Evolutionary conservation across 2,113 vertebrate genomes (phyloP).

Genomic region (Strix uralensis): DNA sequence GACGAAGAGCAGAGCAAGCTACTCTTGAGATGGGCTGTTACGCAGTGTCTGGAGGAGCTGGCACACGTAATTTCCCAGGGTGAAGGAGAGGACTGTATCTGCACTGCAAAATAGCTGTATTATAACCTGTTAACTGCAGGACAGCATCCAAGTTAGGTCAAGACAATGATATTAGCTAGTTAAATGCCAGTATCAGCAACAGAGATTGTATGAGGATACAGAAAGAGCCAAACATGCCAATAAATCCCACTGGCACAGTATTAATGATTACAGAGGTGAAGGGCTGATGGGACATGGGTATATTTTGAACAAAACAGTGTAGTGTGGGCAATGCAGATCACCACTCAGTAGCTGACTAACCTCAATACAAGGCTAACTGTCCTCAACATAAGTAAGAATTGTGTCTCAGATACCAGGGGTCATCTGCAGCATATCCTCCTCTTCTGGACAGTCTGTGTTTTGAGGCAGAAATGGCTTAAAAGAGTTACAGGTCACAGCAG

Average conservation of each 20-base stretch:
- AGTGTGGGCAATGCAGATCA: neutral
- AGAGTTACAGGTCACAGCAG: neutral
- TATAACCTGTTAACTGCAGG: neutral
- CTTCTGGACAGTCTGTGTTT: neutral
- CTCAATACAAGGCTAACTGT: neutral
- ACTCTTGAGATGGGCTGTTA: neutral
- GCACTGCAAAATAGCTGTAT: neutral
- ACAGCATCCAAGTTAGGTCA: neutral
- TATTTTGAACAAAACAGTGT: neutral
- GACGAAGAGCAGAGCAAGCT: neutral
- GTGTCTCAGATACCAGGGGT: neutral
- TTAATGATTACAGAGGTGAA: neutral
- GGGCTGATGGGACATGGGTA: neutral
- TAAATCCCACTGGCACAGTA: neutral
- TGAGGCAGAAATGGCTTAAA: neutral
- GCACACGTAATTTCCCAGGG: neutral
- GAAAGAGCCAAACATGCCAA: neutral
- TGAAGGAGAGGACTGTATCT: neutral
- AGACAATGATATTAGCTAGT: neutral
- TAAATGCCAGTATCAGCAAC: neutral
- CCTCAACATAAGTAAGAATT: neutral
- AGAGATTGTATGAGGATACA: neutral
- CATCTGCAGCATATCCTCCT: neutral
- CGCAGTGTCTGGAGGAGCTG: neutral
- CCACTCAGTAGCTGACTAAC: neutral